Evolutionary conservation across 2,888 invertebrate genomes (phyloP).

Genomic region (Andrena trimmerana): DNA sequence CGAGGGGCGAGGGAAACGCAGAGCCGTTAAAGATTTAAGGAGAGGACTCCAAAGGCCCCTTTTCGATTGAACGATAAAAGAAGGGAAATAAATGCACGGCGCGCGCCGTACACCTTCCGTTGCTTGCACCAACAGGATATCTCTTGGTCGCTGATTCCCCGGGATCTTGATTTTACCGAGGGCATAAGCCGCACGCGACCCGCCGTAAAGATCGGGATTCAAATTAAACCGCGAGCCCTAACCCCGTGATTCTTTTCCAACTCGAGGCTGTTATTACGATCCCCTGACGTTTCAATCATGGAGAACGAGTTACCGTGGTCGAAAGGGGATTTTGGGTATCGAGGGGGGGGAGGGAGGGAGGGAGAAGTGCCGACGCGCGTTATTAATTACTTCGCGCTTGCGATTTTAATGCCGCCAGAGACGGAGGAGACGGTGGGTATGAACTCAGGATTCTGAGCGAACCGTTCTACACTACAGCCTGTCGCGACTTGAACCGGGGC

Average conservation of each 20-base stretch:
- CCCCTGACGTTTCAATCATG: conserved; percentile 2
- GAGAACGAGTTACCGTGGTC: not conserved
- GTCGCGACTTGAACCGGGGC: not conserved
- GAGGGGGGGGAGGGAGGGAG: no score
- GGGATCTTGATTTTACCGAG: not conserved
- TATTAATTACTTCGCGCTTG: conserved; percentile 33
- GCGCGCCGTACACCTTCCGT: conserved; percentile 39
- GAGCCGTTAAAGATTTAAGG: conserved; percentile 60
- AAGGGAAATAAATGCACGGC: conserved; percentile 54
- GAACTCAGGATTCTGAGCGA: conserved; percentile 6
- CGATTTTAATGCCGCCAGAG: conserved; percentile 34
- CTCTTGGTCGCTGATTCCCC: conserved; percentile 9
- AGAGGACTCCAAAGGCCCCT: conserved; percentile 37
- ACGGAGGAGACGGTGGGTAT: conserved; percentile 17
- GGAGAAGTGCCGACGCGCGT: not conserved
- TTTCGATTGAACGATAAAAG: conserved; percentile 62
- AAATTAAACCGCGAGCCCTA: conserved; percentile 17
- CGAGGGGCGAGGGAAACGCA: conserved; percentile 38
- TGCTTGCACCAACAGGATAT: conserved; percentile 35
- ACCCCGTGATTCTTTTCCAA: not conserved
- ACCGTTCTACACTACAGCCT: conserved; percentile 12
- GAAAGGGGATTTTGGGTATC: not conserved
- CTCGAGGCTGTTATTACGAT: not conserved
- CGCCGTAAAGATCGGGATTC: conserved; percentile 29
- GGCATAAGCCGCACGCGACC: conserved; percentile 13